phyloP scores from a whole-genome alignment of 2,113 vertebrate genomes.

The Lycocorax pyrrhopterus region DNA sequence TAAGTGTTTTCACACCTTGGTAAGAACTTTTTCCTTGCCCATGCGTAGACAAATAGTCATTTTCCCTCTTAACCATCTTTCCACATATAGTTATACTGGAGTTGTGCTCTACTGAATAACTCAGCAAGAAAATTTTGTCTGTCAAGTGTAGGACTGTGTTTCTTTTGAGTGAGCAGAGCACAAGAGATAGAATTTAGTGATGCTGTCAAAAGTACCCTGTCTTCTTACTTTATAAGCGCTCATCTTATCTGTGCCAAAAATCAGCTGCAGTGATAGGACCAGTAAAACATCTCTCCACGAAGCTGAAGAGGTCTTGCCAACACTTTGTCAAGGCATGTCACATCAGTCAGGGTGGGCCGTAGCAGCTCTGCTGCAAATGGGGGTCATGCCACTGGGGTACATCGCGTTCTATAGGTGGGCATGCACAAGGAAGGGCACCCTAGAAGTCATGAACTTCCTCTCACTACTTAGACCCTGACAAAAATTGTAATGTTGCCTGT shows the following conservation, averaged over 20 bases:
- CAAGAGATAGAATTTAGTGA: not conserved
- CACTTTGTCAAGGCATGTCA: not conserved
- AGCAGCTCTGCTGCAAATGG: not conserved
- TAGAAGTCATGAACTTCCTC: not conserved
- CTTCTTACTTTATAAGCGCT: not conserved
- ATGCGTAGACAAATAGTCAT: not conserved
- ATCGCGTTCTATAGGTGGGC: fast-evolving
- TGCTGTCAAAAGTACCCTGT: not conserved
- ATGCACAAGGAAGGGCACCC: not conserved
- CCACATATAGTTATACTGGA: not conserved
- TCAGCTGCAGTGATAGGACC: not conserved
- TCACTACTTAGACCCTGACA: not conserved
- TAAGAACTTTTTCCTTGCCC: not conserved
- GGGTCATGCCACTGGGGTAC: fast-evolving
- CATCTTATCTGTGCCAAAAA: not conserved
- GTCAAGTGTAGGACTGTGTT: not conserved
- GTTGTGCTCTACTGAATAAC: not conserved
- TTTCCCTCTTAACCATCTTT: not conserved
- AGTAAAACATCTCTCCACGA: not conserved
- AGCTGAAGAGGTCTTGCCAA: not conserved
- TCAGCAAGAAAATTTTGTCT: not conserved
- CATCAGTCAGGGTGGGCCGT: not conserved
- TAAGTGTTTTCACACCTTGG: not conserved
- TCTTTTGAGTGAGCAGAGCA: not conserved
- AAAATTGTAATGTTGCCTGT: not conserved